These are phyloP conservation scores for Dolichoris vasculosae DNA, from an alignment of 1,140 invertebrate genomes.

Conservation along the genomic window DNA sequence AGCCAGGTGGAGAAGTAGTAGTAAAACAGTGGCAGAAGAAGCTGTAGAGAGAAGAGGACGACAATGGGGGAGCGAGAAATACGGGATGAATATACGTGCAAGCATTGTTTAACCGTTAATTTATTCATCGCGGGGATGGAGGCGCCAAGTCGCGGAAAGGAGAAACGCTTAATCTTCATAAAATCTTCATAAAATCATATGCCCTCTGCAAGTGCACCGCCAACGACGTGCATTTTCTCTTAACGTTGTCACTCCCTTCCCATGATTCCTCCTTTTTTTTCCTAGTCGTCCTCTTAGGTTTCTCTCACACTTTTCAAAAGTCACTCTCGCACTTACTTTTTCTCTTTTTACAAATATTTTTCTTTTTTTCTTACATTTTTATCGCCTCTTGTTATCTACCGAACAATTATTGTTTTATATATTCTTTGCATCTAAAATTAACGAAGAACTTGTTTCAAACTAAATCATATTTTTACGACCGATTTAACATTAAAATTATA, in stretches of 20 bases:
- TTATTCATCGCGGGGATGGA: conserved; percentile 49
- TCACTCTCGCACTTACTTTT: not conserved
- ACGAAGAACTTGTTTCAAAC: not conserved
- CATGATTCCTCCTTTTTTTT: not conserved
- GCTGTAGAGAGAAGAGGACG: not conserved
- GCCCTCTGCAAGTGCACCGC: conserved; percentile 42
- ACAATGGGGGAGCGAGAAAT: not conserved
- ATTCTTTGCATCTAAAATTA: not conserved
- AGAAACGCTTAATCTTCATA: conserved; percentile 51
- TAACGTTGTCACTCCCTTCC: not conserved
- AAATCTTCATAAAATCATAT: conserved; percentile 53
- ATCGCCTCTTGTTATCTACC: not conserved
- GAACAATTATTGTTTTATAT: not conserved
- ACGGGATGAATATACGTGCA: conserved; percentile 51
- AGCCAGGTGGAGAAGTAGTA: conserved; percentile 14
- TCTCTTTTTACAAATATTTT: conserved; percentile 16
- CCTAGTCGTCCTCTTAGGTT: not conserved
- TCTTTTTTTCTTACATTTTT: conserved; percentile 1
- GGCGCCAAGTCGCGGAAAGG: conserved; percentile 40
- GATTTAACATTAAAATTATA: too few species aligned
- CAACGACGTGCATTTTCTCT: conserved; percentile 30
- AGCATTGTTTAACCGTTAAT: conserved; percentile 57
- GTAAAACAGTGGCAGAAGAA: not conserved
- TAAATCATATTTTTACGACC: not conserved
- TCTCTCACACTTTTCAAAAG: conserved; percentile 8